Conservation (phyloP, 1,140 invertebrate genomes). For the Bradysia coprophila region DNA sequence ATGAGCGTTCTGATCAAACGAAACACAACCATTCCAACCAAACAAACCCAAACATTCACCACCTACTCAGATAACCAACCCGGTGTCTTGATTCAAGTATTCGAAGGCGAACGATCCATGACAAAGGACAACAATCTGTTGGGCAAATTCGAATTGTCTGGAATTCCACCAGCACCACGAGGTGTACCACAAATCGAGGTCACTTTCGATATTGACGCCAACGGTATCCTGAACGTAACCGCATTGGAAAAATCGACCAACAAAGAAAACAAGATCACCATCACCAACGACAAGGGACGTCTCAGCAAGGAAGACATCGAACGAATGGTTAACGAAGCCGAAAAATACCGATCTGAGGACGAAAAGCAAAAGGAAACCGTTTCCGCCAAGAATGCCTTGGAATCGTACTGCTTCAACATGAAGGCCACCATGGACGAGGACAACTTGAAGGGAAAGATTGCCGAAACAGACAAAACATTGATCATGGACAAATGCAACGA, state of each 20-base stretch:
- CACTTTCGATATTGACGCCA: conserved; percentile 39
- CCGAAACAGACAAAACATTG: conserved; percentile 66
- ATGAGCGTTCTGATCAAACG: conserved; percentile 33
- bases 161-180: conserved; percentile 27
- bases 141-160: conserved; percentile 71
- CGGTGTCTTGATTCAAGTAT: conserved; percentile 45
- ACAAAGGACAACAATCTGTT: conserved; percentile 56
- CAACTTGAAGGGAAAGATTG: conserved; percentile 80
- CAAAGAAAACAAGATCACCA: conserved; percentile 19
- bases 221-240: conserved; percentile 36
- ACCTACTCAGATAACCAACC: conserved; percentile 52
- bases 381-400: conserved; percentile 76
- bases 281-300: conserved; percentile 31
- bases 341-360: conserved; percentile 85
- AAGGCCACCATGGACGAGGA: conserved; percentile 84
- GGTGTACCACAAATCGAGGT: conserved; percentile 20
- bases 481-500: conserved; percentile 59
- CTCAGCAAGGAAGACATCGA: conserved; percentile 47
- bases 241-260: conserved; percentile 27
- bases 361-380: conserved; percentile 79
- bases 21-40: conserved; percentile 41
- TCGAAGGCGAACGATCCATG: conserved; percentile 47
- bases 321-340: conserved; percentile 92
- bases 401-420: conserved; percentile 96
- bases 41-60: conserved; percentile 39